Percentiles rank a stretch among this genome's conserved stretches.
Conservation (phyloP, 2,888 invertebrate species). For the Melikaiella ostensackeni region DNA sequence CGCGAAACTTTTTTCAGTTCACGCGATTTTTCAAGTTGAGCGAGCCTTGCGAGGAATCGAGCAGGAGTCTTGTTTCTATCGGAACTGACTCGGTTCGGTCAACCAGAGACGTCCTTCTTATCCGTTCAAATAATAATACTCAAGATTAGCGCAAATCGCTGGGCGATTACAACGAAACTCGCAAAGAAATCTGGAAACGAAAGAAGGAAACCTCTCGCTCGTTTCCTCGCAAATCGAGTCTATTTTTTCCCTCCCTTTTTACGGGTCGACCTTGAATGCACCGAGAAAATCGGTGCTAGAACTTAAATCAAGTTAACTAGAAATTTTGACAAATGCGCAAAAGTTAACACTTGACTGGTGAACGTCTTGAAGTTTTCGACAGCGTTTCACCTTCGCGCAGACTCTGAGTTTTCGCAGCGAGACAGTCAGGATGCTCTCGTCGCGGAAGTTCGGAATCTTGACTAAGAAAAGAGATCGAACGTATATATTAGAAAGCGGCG, state of each 20-base stretch:
- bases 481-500: constrained; percentile 42
- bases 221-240: neutral
- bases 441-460: constrained; percentile 41
- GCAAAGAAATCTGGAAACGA: constrained; percentile 18
- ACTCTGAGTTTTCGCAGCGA: constrained; percentile 47
- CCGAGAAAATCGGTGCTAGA: constrained; percentile 10
- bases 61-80: neutral
- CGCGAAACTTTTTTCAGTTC: constrained; percentile 17
- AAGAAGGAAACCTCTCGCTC: constrained; percentile 6
- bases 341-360: neutral
- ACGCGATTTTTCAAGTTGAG: constrained; percentile 30
- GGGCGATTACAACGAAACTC: constrained; percentile 36
- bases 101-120: constrained; percentile 11
- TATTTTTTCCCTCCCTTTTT: constrained; percentile 17
- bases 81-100: neutral
- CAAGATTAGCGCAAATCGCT: constrained; percentile 21
- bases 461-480: constrained; percentile 34
- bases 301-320: constrained; percentile 33
- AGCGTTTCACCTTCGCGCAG: constrained; percentile 3
- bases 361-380: neutral
- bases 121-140: constrained; percentile 31
- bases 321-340: constrained; percentile 6
- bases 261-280: neutral
- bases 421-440: constrained; percentile 51
- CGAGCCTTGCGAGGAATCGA: constrained; percentile 2